Base-by-base conservation (phyloP, 2,888 invertebrate genomes). In the Lithophane ornitopus region DNA sequence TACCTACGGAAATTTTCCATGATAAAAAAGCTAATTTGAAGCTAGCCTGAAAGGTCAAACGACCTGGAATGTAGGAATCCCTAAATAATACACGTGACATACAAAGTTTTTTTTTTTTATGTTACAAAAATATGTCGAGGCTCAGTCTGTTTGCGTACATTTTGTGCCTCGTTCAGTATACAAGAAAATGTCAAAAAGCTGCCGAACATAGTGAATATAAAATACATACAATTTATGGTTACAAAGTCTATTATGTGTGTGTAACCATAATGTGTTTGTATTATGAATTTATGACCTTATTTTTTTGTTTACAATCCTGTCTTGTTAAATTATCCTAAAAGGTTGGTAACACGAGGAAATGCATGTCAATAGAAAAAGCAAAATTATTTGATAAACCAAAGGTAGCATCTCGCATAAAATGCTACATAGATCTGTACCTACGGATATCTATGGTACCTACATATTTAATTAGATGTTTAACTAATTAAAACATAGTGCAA, bases 191-290 rank as follows among this genome's bases (percentile, higher is more conserved):
- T 58, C 28, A 58, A 65, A 75, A 49, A 11, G 41, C 28, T 28
- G 16, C 26, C 3, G 7, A 19, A 41, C 11, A 3, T 26, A 54
- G 44, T 62, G 62, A 54, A 74, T 54, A 22, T 49, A n/a, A 62
- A 74, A 74, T n/a, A 63, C 39, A 34, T 63, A 39, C 19, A 63
- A 63, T 56, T 16, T 63, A 39, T 28, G 12, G 16, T 46, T 14
- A 28, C 28, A 41, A 28, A 74, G 2, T 14, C 0, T 39, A n/a
- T 11, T 28, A 7, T 46, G 19, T 28, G 16, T 46, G 19, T 46
- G 46, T 46, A 46, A 46, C 46, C 16, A 16, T 28, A 22, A 14
- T 59, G 11, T 39, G 34, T 8, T 46, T n/a, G 34, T 16, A 26
- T 4, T 28, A n/a, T 26, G 49, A 9, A 19, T 7, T 72, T 44